These are phyloP conservation scores for Megamerina dolium DNA, from an alignment of 2,888 invertebrate species.

Conservation along the genomic window DNA sequence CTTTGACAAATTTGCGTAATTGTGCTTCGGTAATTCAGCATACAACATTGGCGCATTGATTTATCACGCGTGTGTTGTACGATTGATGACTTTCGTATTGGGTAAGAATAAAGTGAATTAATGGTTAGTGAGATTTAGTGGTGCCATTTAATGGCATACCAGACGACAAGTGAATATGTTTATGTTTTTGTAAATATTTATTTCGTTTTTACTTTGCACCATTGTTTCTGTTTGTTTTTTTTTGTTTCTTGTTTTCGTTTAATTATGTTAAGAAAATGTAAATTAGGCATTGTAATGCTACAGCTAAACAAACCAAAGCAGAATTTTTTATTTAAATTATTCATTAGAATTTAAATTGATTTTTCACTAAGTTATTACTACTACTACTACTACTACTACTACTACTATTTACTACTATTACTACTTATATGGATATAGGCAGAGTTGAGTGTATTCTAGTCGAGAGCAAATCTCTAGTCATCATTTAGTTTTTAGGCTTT, in stretches of 20 bases:
- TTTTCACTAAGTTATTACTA: no score
- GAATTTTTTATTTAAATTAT: conserved; percentile 30
- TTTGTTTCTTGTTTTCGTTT: conserved; percentile 18
- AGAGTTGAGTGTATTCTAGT: no score
- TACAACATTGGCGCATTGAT: conserved; percentile 45
- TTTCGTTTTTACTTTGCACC: conserved; percentile 18
- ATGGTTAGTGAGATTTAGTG: conserved; percentile 1
- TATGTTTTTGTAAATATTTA: background rate
- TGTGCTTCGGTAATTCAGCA: conserved; percentile 50
- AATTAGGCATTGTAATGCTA: conserved; percentile 18
- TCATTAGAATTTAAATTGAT: background rate
- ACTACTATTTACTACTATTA: no score
- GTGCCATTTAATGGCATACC: conserved; percentile 14
- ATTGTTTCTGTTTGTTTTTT: conserved; percentile 24
- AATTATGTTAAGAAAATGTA: conserved; percentile 3
- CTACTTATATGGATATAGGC: no score
- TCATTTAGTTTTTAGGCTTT: no score
- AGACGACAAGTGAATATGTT: no score
- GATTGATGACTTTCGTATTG: conserved; percentile 1
- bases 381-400: no score
- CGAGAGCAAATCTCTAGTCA: no score
- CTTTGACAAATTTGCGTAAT: conserved; percentile 46
- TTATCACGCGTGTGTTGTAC: background rate
- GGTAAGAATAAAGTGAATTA: conserved; percentile 7
- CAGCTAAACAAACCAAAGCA: conserved; percentile 37